These are phyloP conservation scores for Typhlomys cinereus DNA, from an alignment of 2,113 vertebrate genomes.

Conservation along the genomic window DNA sequence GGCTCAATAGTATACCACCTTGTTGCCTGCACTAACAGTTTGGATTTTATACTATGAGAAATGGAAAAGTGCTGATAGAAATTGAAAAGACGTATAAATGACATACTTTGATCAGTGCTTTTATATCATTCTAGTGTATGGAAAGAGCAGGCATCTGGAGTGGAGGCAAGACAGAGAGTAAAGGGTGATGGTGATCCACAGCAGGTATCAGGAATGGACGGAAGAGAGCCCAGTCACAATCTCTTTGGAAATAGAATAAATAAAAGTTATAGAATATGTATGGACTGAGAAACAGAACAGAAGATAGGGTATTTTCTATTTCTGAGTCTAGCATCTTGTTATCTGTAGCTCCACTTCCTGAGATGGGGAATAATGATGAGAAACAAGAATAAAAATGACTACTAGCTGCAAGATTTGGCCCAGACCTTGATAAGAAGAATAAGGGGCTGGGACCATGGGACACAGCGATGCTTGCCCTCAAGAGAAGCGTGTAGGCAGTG, in stretches of 20 bases:
- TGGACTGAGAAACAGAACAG: neutral
- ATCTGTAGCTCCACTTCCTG: neutral
- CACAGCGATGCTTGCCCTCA: neutral
- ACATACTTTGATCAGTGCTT: neutral
- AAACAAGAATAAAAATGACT: neutral
- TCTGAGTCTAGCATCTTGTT: neutral
- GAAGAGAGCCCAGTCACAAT: neutral
- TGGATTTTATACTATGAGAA: neutral
- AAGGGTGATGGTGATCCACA: neutral
- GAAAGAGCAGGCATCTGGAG: neutral
- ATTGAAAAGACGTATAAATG: neutral
- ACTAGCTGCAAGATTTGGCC: neutral
- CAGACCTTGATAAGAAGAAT: neutral
- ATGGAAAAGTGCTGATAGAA: neutral
- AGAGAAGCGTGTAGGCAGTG: neutral
- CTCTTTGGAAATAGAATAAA: neutral
- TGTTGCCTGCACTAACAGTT: neutral
- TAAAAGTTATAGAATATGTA: no score
- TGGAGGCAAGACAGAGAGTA: neutral
- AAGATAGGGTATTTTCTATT: no score
- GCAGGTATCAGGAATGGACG: neutral
- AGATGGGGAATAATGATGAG: neutral
- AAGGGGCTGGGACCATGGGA: neutral
- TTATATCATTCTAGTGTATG: neutral
- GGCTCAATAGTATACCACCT: neutral